Base-by-base conservation (phyloP, 2,888 invertebrate species). In the Tetragonisca angustula region DNA sequence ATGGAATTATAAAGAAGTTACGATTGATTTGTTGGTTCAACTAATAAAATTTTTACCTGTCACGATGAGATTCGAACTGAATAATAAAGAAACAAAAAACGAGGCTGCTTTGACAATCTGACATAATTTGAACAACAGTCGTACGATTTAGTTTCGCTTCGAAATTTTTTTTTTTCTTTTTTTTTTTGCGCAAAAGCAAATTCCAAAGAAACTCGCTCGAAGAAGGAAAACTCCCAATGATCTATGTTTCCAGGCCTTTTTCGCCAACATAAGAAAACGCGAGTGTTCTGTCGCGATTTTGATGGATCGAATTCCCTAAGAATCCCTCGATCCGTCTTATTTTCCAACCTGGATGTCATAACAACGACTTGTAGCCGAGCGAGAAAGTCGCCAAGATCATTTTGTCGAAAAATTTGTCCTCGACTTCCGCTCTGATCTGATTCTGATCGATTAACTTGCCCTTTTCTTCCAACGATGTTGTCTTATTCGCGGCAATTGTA, bases 321-420 rank as follows among this genome's bases (percentile, higher is more conserved):
- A 64, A 75, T 69, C 32, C 76, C 49, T 61, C 88, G 84, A 91
- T 91, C 90, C 84, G 88, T 91, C 92, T 91, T 91, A 84, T 73
- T 89, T 89, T 83, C 68, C 80, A 82, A 77, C 69, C 73, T 19
- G 71, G 79, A 88, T 90, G 91, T 91, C 92, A 91, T 85, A 91
- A 91, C 91, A 91, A 86, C 74, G 59, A 84, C 76, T 85, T 83
- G 56, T 59, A 67, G 19, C 49, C 56, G n/a, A 59, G 21, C 21
- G 49, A 21, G 49, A 70, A 54, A 52, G 13, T n/a, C 52, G 77
- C 24, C 50, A 9, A 27, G 9, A 19, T 19, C n/a, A 36, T 72
- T 79, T 68, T 49, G 54, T 56, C 62, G 27, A 15, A n/a, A 76
- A 59, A 86, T 85, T 78, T 78, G 76, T 71, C 27, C n/a, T 49